Evolutionary conservation across 2,888 invertebrate genomes (phyloP), one percentile per base, ranked within the genome.

Genomic region (Tillus elongatus): DNA sequence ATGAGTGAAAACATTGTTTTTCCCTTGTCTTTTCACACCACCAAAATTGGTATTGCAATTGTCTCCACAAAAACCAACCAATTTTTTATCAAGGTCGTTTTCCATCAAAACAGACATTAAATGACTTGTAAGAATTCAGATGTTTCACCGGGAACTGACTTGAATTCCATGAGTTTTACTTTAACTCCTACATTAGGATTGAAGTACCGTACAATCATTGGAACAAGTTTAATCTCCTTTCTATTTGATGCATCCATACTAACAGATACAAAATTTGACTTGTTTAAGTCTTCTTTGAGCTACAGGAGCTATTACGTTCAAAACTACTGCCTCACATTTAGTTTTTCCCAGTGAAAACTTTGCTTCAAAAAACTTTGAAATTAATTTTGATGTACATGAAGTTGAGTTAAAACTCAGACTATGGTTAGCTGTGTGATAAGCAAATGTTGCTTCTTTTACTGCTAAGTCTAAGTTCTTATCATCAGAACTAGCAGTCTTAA

Each of bases 11-110:
- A 49, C 37, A 36, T 50, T 49, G 9, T 38, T 37, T 34, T 13
- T 13, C 9, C 33, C 36, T 29, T 16, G 19, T 11, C 43, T 32
- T n/a, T 30, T 9, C 10, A 8, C 30, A n/a, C 46, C 46, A 3
- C 44, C 42, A 37, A 46, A 46, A 13, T 45, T 45, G 4, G 41
- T 35, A 37, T 46, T 46, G 1, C 40, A 15, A 13, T 46, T 46
- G 27, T 46, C 46, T 1, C 37, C 42, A 19, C 40, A 42, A 34
- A 31, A 36, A 15, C 24, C 44, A 13, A 43, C 33, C 10, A 43
- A 4, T 40, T 44, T 44, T 13, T 40, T 8, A 15, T 36, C 16
- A 16, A 43, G 16, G 16, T 43, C 24, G n/a, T 19, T 6, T 14
- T 37, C 13, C n/a, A 10, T 16, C 11, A 41, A 26, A 10, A 30